Evolutionary conservation across 1,140 invertebrate genomes (phyloP), one percentile per base, ranked within the genome.

Genomic region (Himalopsyche phryganea): DNA sequence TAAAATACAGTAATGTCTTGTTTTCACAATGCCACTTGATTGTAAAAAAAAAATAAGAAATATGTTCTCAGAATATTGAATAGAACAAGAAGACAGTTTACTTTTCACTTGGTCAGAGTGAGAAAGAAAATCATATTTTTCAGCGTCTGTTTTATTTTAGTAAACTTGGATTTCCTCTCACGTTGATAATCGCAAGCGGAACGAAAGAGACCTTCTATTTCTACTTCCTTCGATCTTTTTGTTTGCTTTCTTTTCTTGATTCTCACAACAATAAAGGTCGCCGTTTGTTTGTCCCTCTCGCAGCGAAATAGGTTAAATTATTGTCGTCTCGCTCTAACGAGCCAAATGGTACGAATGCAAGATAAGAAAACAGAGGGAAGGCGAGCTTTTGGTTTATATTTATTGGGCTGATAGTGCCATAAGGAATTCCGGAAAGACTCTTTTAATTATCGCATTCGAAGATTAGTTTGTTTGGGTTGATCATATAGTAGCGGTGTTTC

Each of bases 201-300:
- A 20, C 53, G 53, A 56, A 56, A 56, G 53, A 44, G 53, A 56
- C 53, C 53, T 56, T 48, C 46, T 33, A 35, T 48, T 48, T 36
- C 46, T 45, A 23, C 53, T 28, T 56, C 44, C 46, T 49, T 33
- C 33, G 44, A 46, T 46, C 23, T 28, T 28, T 56, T 48, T 56
- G 44, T 56, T 56, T 56, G 47, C 46, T 48, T 47, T 49, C 44
- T 36, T 56, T 56, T 49, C 53, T 56, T 56, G n/a, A 44, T 56
- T 56, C 53, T 56, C 53, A 48, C 53, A 48, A 56, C 53, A 56
- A 56, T 56, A 48, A 48, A 48, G 53, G 44, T 46, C 33, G 44
- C 33, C 33, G 44, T 48, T 47, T 54, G 41, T 45, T 54, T 44
- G 42, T 54, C 23, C 23, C 23, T 3, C 23, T 28, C 40, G 41